Percentiles rank a stretch among this genome's conserved stretches.
Conservation (phyloP, 2,888 invertebrate species). For the Lasioglossum villosulum region DNA sequence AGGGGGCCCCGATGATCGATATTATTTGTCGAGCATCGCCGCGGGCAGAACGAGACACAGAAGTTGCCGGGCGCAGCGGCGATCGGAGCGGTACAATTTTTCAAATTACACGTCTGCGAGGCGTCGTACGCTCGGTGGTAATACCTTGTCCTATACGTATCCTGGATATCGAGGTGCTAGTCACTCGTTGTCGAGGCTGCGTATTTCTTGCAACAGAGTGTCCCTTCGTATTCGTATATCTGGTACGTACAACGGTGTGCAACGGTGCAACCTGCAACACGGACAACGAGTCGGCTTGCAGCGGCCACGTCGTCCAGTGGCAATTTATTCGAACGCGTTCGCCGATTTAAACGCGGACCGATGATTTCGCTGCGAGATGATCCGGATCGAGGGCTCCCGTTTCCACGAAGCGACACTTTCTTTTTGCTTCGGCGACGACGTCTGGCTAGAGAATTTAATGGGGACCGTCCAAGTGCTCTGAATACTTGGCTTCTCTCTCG, state of each 20-base stretch:
- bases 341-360: constrained; percentile 12
- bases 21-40: neutral
- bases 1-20: neutral
- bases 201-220: constrained; percentile 29
- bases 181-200: constrained; percentile 9
- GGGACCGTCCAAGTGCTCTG: neutral
- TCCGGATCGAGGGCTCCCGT: constrained; percentile 12
- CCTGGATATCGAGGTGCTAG: constrained; percentile 30
- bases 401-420: constrained; percentile 11
- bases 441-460: constrained; percentile 8
- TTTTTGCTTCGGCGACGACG: neutral
- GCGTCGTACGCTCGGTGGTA: constrained; percentile 18
- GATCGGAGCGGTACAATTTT: constrained; percentile 42
- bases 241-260: neutral
- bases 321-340: constrained; percentile 25
- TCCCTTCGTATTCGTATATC: constrained; percentile 14
- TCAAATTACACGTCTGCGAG: constrained; percentile 48
- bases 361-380: constrained; percentile 20
- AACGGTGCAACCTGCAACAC: neutral
- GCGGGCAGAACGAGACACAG: neutral
- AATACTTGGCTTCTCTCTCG: neutral
- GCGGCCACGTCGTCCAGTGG: neutral
- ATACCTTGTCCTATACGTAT: constrained; percentile 40
- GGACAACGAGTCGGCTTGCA: constrained; percentile 3
- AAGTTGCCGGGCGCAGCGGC: constrained; percentile 6